Evolutionary conservation across 2,113 vertebrate species (phyloP), one percentile per base, ranked within the genome.

Genomic region (Vanacampus margaritifer): DNA sequence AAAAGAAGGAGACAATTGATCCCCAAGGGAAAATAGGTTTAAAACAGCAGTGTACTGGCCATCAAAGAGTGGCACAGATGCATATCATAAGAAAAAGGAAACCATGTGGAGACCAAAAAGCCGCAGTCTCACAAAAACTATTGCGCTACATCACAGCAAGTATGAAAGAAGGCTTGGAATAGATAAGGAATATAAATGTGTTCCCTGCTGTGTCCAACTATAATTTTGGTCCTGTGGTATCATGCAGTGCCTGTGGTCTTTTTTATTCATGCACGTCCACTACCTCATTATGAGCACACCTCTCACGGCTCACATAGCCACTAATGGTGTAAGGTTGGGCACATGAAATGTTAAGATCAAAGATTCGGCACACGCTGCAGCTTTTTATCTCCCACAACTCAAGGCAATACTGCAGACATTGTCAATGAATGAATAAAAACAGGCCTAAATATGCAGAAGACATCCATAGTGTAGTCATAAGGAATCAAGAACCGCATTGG

Each of bases 401-500:
- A n/a, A 59, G 57, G 21, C 35, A 12, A 14, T 60, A 60, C 21
- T 5, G 36, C 36, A 16, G 24, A 28, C 16, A 56, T 24, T 53
- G 51, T 23, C 10, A 24, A 56, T 54, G 12, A 26, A 54, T 26
- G 1, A 0, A 56, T 26, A 28, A 28, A 56, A 28, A 26, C 13
- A 28, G 43, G 54, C 43, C 59, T 41, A 13, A 24, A 28, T 28
- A 13, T 28, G 23, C 51, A 65, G 43, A 59, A 74, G 64, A 72
- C 80, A 81, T 82, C 79, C 28, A 81, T 23, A 21, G 17, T 19
- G 45, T 48, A 69, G 71, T 71, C 84, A 77, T 78, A 80, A 75
- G 65, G 67, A 74, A 78, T 73, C 66, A 76, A 82, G 60, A 19
- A 58, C 28, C 8, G 51, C 46, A 43, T 74, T 61, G 58, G 39